Base-by-base conservation (phyloP, 2,797 vertebrate species). In the Pygocentrus nattereri region DNA sequence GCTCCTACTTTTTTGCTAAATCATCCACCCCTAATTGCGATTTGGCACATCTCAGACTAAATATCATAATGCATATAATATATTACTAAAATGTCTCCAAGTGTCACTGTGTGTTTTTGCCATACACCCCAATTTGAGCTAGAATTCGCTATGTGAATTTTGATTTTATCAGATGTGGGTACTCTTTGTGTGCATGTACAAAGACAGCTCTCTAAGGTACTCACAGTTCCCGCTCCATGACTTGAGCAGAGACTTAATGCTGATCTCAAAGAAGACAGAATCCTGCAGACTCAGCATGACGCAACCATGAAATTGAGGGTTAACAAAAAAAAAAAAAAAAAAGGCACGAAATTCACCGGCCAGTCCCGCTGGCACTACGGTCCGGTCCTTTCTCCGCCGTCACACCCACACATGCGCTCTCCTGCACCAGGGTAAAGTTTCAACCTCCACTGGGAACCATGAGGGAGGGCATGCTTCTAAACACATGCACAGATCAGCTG, bases 221-320 rank as follows among this genome's bases (percentile, higher is more conserved):
- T 98, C 88, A 99, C 98, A 91, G 94, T 95, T 94, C 93, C 96
- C 91, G 91, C 96, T 98, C 98, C 98, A 98, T 73, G 97, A 97
- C 93, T 97, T 99, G 85, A 99, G 95, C 90, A 99, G 94, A 84
- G 98, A 99, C 94, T 99, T 99, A 91, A 99, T 98, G 95, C 94
- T 99, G 90, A 99, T 98, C 94, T 99, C 98, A 92, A 99, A 99
- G 94, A 97, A 97, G 89, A 98, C 94, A 0, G 97, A 97, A 91
- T 99, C 98, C 94, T 98, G 98, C 86, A 99, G 95, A 90, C 96
- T 98, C 92, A 99, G 95, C 98, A 99, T 99, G 90, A 88, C 91
- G 94, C 82, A 88, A 84, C 70, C 68, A 25, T 68, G 65, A 64
- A 80, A 62, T 50, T 72, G 70, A 75, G 81, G 68, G 79, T 74